Evolutionary conservation across 2,113 vertebrate genomes (phyloP).

Genomic region (Brachyistius frenatus): DNA sequence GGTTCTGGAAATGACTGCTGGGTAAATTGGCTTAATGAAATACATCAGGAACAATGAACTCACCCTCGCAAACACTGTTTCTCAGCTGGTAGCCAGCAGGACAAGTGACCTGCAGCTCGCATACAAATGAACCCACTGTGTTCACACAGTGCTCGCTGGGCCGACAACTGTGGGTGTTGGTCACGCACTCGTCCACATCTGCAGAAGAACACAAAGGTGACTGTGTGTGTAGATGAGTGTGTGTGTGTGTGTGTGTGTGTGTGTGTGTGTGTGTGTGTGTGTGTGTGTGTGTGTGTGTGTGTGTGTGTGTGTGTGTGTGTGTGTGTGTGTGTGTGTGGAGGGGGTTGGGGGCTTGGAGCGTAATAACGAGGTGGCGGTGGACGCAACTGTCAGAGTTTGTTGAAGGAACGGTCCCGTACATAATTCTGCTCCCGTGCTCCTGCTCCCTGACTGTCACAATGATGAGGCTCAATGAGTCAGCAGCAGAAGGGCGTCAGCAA

Average conservation of each 20-base stretch:
- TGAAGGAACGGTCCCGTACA: not conserved
- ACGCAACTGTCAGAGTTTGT: not conserved
- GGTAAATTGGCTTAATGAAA: slow-evolving; percentile 40
- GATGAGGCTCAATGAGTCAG: slow-evolving; percentile 39
- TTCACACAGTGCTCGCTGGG: slow-evolving; percentile 89
- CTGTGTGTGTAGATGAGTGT: slow-evolving; percentile 6
- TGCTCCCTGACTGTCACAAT: slow-evolving; percentile 1
- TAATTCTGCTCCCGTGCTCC: not conserved
- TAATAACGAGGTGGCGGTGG: not conserved
- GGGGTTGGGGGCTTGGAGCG: no score
- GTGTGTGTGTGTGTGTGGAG: no score
- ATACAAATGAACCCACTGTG: slow-evolving; percentile 90
- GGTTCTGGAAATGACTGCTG: slow-evolving; percentile 30
- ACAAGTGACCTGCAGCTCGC: slow-evolving; percentile 87
- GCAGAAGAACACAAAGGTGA: slow-evolving; percentile 46
- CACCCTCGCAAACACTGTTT: slow-evolving; percentile 89
- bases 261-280: no score
- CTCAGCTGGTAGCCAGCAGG: slow-evolving; percentile 84
- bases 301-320: no score
- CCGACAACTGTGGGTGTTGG: slow-evolving; percentile 87
- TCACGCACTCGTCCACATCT: slow-evolving; percentile 93
- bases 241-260: no score
- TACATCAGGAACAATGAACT: slow-evolving; percentile 49
- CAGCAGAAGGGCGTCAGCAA: slow-evolving; percentile 23
- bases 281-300: no score